Base-by-base conservation (phyloP, 2,888 invertebrate species). In the Limnephilus rhombicus region DNA sequence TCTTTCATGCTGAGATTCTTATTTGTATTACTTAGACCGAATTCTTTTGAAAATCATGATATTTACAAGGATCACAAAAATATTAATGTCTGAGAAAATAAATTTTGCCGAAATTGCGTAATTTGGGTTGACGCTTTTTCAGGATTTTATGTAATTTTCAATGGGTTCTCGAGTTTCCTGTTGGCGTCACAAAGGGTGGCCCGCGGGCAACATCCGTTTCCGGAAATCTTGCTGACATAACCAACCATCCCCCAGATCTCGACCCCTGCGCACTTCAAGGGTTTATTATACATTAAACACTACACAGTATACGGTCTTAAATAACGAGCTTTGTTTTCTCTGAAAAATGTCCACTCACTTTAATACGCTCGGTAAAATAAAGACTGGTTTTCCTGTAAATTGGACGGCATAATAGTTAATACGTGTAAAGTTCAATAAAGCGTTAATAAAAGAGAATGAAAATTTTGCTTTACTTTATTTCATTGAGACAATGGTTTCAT, bases 181-280 rank as follows among this genome's bases (percentile, higher is more conserved):
- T 24, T 85, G 41, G 85, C 45, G 85, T 45, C 85, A 85, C 85
- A 88, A 68, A 88, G 88, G 53, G 89, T 82, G 68, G 87, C 82
- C 88, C 88, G 53, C 68, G 88, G 88, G 53, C 88, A 29, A n/a
- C n/a, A 49, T 53, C 53, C 31, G 88, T 49, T 68, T 37, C 88
- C 34, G 85, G n/a, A 85, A 41, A 85, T 85, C 85, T 85, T 41
- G 45, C 85, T 85, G 85, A 85, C 85, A 85, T n/a, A 41, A 85
- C 85, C 85, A 85, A 41, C 37, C 37, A n/a, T 45, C 12, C 37
- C 85, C 45, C 41, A n/a, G 85, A 41, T 11, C 85, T 85, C 45
- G 41, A 15, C 37, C 24, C 68, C 68, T 68, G 68, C 68, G 68
- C 68, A 68, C 41, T 15, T 86, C n/a, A n/a, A 68, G 68, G 24